phyloP scores from a whole-genome alignment of 2,888 invertebrate genomes.

The Phytoseiulus persimilis region DNA sequence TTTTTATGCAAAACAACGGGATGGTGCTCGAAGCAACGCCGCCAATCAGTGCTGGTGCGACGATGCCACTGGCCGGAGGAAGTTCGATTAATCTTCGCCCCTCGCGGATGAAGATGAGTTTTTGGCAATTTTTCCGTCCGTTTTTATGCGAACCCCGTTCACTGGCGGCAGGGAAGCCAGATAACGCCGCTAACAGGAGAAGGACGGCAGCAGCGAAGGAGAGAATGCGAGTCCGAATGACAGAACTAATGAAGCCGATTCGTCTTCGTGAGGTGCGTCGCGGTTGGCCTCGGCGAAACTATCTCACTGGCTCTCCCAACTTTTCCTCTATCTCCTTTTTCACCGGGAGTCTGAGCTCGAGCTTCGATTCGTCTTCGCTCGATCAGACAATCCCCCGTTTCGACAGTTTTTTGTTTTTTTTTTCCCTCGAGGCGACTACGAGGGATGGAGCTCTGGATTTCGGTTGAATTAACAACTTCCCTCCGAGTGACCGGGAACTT shows the following conservation, averaged over 20 bases:
- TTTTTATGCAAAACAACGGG: neutral
- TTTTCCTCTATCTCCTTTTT: neutral
- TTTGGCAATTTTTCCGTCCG: neutral
- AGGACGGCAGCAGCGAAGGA: neutral
- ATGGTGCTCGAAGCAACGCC: slow-evolving; percentile 5
- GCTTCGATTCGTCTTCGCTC: neutral
- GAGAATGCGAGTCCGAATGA: neutral
- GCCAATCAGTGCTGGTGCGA: slow-evolving; percentile 5
- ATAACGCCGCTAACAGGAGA: neutral
- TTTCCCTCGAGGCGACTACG: neutral
- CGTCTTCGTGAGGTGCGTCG: neutral
- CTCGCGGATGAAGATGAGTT: neutral
- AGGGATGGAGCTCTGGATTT: neutral
- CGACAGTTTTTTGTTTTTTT: neutral
- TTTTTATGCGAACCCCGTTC: slow-evolving; percentile 5
- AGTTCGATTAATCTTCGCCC: slow-evolving; percentile 5
- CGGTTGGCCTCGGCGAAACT: neutral
- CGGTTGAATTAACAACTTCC: neutral
- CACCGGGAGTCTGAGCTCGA: neutral
- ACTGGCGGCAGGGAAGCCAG: neutral
- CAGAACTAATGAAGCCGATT: neutral
- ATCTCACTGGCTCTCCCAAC: neutral
- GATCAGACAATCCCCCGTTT: neutral
- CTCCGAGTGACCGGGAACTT: neutral
- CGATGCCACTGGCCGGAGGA: slow-evolving; percentile 5